A percentile compares a stretch with the other conserved stretches of the same genome.
Conservation (phyloP, 2,888 invertebrate genomes). For the Heliconius ismenius region DNA sequence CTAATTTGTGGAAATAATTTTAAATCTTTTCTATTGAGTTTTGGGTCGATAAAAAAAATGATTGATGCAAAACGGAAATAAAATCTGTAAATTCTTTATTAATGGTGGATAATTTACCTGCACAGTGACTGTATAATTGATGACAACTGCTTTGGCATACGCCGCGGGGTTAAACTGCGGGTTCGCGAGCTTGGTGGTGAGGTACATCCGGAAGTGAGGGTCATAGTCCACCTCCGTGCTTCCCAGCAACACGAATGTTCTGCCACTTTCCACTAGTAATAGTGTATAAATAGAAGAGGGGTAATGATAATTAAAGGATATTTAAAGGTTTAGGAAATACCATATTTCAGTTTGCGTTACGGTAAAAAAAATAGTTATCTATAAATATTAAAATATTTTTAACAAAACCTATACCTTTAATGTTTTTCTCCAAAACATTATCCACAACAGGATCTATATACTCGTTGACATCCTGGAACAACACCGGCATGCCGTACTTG, state of each 20-base stretch:
- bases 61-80: no score
- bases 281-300: not conserved
- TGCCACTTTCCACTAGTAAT: conserved; percentile 83
- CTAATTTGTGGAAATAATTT: no score
- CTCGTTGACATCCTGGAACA: conserved; percentile 95
- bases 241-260: conserved; percentile 92
- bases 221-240: conserved; percentile 96
- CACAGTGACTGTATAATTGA: conserved; percentile 94
- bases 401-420: conserved; percentile 81
- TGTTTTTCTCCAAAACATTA: conserved; percentile 92
- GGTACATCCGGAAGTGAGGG: conserved; percentile 92
- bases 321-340: no score
- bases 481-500: conserved; percentile 92
- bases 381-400: no score
- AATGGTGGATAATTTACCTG: conserved; percentile 71
- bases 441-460: conserved; percentile 96
- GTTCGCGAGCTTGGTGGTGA: conserved; percentile 94
- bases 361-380: no score
- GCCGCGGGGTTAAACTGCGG: conserved; percentile 93
- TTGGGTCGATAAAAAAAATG: no score
- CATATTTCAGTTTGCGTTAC: no score
- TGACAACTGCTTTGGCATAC: conserved; percentile 93
- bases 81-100: no score
- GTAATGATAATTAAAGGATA: no score
- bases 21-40: no score